Conservation (phyloP, 2,888 invertebrate species). For the Pristionchus mayeri region DNA sequence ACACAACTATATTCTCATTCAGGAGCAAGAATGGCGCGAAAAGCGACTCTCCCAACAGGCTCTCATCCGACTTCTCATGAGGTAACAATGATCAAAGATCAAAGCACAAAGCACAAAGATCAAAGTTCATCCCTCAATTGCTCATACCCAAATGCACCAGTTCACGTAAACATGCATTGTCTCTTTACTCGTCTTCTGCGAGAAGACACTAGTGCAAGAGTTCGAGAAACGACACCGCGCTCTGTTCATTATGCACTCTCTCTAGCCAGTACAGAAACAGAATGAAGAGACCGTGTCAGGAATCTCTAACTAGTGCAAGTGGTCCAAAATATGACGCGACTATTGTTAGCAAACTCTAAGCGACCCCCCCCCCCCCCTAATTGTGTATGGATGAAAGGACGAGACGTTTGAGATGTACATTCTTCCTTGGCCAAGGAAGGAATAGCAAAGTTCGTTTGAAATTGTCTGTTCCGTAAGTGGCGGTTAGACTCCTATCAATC, state of each 20-base stretch:
- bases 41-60: constrained; percentile 47
- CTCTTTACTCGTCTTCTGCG: background rate
- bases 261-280: background rate
- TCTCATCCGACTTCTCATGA: constrained; percentile 46
- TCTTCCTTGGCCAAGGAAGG: no score
- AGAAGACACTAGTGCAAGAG: background rate
- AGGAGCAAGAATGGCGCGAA: constrained; percentile 33
- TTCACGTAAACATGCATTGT: constrained; percentile 1
- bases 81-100: background rate
- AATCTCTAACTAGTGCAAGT: background rate
- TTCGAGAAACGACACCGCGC: background rate
- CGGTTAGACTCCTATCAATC: no score
- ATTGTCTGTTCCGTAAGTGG: no score
- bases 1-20: no score
- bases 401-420: background rate
- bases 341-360: background rate
- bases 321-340: background rate
- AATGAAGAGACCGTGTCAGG: background rate
- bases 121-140: no score
- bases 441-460: no score
- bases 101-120: no score
- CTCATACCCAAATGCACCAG: no score
- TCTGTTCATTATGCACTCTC: background rate
- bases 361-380: background rate
- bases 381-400: constrained; percentile 31